Evolutionary conservation across 2,888 invertebrate genomes (phyloP), one percentile per base, ranked within the genome.

Genomic region (Mechanitis mazaeus): DNA sequence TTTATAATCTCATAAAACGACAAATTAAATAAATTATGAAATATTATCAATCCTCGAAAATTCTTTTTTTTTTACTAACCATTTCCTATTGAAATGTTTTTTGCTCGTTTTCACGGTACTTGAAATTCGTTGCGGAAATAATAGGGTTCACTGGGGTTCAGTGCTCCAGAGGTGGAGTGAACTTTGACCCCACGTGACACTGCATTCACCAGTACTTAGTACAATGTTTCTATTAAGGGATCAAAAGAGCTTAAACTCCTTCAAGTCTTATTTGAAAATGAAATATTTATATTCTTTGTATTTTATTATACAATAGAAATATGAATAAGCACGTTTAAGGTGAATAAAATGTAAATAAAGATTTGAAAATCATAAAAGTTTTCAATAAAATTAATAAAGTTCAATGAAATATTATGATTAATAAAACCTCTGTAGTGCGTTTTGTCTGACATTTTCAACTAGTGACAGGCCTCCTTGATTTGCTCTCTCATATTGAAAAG

Each of bases 131-230:
- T 53, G 38, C 61, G 61, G 64, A 59, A 64, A 54, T 47, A 66
- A 63, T 60, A 54, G 45, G 59, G 67, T 61, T 68, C 64, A 64
- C 38, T n/a, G 20, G 62, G 68, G 77, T 73, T 77, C 76, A 70
- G 70, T 66, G 78, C 67, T 66, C 66, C 58, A 64, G 59, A 60
- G 55, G 54, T 58, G 54, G 64, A 55, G 62, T 65, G 75, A 71
- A 63, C 78, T 75, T 78, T 77, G 75, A 81, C 73, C 77, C 67
- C 65, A 33, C 55, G 64, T 66, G 63, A 62, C 69, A 70, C 64
- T 75, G 76, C 74, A 75, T 70, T 69, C n/a, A n/a, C 20, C n/a
- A 47, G 3, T 20, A 47, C 7, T 54, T 28, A 42, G 42, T 42
- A 42, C 42, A 58, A 42, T 58, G 46, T 35, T 38, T 50, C 47